A percentile compares a stretch with the other conserved stretches of the same genome.
Evolutionary conservation across 35 echinoderm and acorn worm genomes (phyloP).

Genomic region (Ophioderma brevispina): DNA sequence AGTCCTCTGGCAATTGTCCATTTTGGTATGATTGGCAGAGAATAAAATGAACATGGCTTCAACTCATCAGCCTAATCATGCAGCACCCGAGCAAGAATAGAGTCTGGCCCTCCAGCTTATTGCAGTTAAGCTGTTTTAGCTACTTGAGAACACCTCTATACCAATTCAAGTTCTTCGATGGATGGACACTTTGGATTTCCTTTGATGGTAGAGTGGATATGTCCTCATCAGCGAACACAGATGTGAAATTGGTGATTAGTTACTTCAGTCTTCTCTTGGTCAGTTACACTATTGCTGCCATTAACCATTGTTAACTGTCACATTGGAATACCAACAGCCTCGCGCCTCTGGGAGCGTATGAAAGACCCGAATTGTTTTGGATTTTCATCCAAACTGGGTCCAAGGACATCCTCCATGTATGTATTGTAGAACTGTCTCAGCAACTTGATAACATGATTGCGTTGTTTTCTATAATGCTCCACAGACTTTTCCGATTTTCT

Average conservation of each 20-base stretch:
- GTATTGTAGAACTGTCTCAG: not conserved
- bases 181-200: not conserved
- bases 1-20: too few species aligned
- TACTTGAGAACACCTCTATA: conserved; percentile 21
- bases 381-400: not conserved
- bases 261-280: not conserved
- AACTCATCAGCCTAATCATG: conserved; percentile 29
- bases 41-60: conserved; percentile 27
- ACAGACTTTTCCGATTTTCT: not conserved
- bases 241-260: not conserved
- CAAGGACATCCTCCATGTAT: conserved; percentile 16
- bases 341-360: not conserved
- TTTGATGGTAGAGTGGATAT: too few species aligned
- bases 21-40: conserved; percentile 23
- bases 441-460: not conserved
- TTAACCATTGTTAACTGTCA: not conserved
- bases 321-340: not conserved
- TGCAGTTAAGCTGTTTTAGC: conserved; percentile 26
- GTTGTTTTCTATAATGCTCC: not conserved
- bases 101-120: conserved; percentile 33
- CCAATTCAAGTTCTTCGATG: not conserved
- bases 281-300: not conserved
- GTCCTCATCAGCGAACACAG: not conserved
- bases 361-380: conserved; percentile 18
- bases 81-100: not conserved